Percentiles rank a stretch among this genome's conserved stretches.
Evolutionary conservation across 2,797 vertebrate genomes (phyloP).

Genomic region (Apogon hyalosoma): DNA sequence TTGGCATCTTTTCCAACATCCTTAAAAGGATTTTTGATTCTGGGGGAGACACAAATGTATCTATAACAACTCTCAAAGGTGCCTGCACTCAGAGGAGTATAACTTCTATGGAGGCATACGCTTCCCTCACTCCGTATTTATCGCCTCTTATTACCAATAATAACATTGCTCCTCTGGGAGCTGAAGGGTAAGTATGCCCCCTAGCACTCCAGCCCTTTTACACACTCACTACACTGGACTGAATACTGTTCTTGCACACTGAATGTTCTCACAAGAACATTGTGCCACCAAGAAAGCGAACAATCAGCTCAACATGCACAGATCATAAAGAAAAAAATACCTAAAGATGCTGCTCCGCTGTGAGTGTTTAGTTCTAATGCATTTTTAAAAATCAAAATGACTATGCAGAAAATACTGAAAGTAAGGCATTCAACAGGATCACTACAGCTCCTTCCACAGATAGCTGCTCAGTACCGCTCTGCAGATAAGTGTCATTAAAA

Average conservation of each 20-base stretch:
- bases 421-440: not conserved
- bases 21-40: slow-evolving; percentile 45
- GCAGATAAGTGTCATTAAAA: slow-evolving; percentile 27
- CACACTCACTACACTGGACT: slow-evolving; percentile 65
- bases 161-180: slow-evolving; percentile 85
- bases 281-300: slow-evolving; percentile 53
- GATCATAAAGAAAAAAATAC: slow-evolving; percentile 1
- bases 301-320: slow-evolving; percentile 46
- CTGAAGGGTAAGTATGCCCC: slow-evolving; percentile 85
- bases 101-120: slow-evolving; percentile 59
- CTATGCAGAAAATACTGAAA: not conserved
- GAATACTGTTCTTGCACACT: slow-evolving; percentile 48
- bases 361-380: not conserved
- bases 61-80: slow-evolving; percentile 53
- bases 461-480: not conserved
- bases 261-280: slow-evolving; percentile 57
- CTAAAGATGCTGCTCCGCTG: too few species aligned
- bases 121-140: slow-evolving; percentile 81
- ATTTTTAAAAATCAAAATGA: slow-evolving; percentile 7
- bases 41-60: slow-evolving; percentile 38
- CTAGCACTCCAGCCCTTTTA: slow-evolving; percentile 77
- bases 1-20: slow-evolving; percentile 35
- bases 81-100: slow-evolving; percentile 50
- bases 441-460: not conserved
- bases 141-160: slow-evolving; percentile 87